These are phyloP conservation scores for Vanessa cardui DNA, from an alignment of 2,888 invertebrate species.

Conservation along the genomic window DNA sequence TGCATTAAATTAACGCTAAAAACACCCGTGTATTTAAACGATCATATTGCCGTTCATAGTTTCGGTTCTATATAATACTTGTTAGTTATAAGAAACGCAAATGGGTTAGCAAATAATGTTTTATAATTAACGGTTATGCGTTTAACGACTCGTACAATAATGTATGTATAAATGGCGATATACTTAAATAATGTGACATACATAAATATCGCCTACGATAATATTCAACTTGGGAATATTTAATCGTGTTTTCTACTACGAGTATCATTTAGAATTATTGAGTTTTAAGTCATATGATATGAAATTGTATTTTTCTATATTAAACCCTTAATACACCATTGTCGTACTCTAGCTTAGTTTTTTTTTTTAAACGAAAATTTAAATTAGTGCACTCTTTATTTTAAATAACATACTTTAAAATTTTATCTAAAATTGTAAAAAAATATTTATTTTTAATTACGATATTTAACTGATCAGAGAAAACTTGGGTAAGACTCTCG, in stretches of 20 bases:
- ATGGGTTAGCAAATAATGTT: not conserved
- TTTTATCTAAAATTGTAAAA: too few species aligned
- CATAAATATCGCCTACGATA: not conserved
- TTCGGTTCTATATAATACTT: conserved; percentile 12
- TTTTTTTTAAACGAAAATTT: too few species aligned
- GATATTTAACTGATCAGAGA: too few species aligned
- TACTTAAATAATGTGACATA: not conserved
- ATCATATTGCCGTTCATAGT: conserved; percentile 7
- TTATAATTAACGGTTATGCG: not conserved
- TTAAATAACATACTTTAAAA: too few species aligned
- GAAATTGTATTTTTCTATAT: too few species aligned
- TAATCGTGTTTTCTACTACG: not conserved
- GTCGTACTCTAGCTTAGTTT: too few species aligned
- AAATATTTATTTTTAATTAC: too few species aligned
- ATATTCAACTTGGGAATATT: not conserved
- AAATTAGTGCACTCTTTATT: too few species aligned
- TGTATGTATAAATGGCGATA: not conserved
- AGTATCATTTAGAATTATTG: not conserved
- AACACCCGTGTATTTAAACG: conserved; percentile 42
- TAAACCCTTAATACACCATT: too few species aligned
- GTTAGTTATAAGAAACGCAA: not conserved
- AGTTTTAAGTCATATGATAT: not conserved
- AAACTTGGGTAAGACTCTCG: too few species aligned
- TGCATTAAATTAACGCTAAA: conserved; percentile 65
- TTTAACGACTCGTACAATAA: not conserved